Evolutionary conservation across 1,140 invertebrate genomes (phyloP), one percentile per base, ranked within the genome.

Genomic region (Tyrophagus putrescentiae): DNA sequence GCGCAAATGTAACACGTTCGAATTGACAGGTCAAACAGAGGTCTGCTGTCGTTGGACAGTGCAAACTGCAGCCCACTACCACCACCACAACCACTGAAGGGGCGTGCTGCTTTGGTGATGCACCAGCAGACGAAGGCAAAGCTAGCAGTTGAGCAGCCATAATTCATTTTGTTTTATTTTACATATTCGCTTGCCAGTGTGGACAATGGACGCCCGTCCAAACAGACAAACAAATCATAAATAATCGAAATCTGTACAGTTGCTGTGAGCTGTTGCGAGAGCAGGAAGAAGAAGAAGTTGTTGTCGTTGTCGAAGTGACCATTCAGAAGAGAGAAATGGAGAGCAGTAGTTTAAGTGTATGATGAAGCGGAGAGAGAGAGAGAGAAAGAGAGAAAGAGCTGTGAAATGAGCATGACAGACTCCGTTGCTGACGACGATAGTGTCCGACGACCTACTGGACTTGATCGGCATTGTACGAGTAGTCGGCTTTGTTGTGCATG

Each of bases 401-500:
- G 36, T 13, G 36, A 39, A 39, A 39, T 13, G 13, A 39, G 36
- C 36, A 39, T 39, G 7, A 32, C 50, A 53, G 4, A 54, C 13
- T 11, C 52, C n/a, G 36, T n/a, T 39, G 36, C 36, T 13, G 36
- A 16, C 13, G 36, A n/a, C 36, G 36, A 39, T 16, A 39, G 36
- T 39, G 36, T 39, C 36, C 36, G 13, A 39, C 36, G n/a, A 39
- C 36, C n/a, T n/a, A n/a, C 25, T 52, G 48, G n/a, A 52, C n/a
- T n/a, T n/a, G n/a, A n/a, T n/a, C 66, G 28, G 84, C 85, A 70
- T 89, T 84, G 72, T 93, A 96, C 27, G 89, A 85, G 75, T 96
- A 96, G 71, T 94, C 91, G 36, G 91, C 94, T 78, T 98, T 98
- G 72, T 98, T 98, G 76, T 98, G 94, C 93, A 98, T 98, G 58